These are phyloP conservation scores for Orchestia grillus DNA, from an alignment of 1,140 invertebrate species.

Conservation along the genomic window DNA sequence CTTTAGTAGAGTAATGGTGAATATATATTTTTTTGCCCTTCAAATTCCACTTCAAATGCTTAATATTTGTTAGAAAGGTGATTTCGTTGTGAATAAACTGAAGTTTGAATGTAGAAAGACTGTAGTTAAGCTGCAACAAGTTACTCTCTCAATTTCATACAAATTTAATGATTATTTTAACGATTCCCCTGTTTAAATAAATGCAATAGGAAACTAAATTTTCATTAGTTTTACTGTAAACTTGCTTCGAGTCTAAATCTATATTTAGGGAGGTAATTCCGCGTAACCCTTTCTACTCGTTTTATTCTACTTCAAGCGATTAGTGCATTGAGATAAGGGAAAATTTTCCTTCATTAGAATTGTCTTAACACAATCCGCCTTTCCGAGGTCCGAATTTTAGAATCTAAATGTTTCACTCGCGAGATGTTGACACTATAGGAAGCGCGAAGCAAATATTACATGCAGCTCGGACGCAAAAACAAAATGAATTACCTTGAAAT, in stretches of 20 bases:
- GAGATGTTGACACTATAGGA: background rate
- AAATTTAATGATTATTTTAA: too few species aligned
- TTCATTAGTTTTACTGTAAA: background rate
- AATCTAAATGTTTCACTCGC: background rate
- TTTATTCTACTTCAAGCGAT: background rate
- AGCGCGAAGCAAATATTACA: background rate
- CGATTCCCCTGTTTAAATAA: too few species aligned
- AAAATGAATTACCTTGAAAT: constrained; percentile 9
- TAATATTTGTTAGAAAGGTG: too few species aligned
- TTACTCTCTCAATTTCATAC: too few species aligned
- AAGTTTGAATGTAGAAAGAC: too few species aligned
- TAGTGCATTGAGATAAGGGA: background rate
- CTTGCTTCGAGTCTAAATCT: background rate
- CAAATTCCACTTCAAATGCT: too few species aligned
- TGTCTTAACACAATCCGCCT: background rate
- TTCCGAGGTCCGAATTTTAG: background rate
- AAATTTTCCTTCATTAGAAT: background rate
- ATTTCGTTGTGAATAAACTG: too few species aligned
- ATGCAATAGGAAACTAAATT: background rate
- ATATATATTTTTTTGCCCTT: too few species aligned
- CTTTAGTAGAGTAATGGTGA: too few species aligned
- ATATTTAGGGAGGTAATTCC: background rate
- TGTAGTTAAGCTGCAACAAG: too few species aligned
- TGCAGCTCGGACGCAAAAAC: background rate
- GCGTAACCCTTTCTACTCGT: background rate